These are phyloP conservation scores for Ameiurus melas DNA, from an alignment of 2,113 vertebrate genomes.

Conservation along the genomic window DNA sequence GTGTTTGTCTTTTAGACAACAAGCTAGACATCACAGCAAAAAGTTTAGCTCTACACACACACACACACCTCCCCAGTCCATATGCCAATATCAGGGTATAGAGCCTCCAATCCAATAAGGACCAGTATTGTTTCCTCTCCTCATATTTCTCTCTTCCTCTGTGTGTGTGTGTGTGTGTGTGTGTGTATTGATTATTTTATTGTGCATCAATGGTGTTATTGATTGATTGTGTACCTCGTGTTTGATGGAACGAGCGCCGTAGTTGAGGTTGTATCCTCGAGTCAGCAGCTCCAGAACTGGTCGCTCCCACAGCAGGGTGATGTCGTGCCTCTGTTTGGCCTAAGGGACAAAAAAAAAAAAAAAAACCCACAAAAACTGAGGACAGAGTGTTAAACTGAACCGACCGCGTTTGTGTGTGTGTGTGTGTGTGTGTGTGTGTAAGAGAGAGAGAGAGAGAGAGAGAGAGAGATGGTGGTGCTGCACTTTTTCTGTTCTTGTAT, in stretches of 20 bases:
- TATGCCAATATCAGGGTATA: not conserved
- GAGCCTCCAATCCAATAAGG: slow-evolving; percentile 1
- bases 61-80: not conserved
- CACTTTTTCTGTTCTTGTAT: too few relatives aligned
- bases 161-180: slow-evolving; percentile 8
- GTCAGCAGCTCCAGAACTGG: slow-evolving; percentile 88
- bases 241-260: slow-evolving; percentile 94
- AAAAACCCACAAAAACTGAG: not conserved
- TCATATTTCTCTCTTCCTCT: slow-evolving; percentile 22
- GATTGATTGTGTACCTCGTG: slow-evolving; percentile 81
- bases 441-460: too few relatives aligned
- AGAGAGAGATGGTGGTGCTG: too few relatives aligned
- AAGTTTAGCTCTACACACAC: too few relatives aligned
- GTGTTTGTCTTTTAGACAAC: too few relatives aligned
- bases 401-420: too few relatives aligned
- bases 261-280: slow-evolving; percentile 91
- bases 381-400: not conserved
- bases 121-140: not conserved
- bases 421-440: too few relatives aligned
- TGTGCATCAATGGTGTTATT: slow-evolving; percentile 31
- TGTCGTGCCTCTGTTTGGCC: slow-evolving; percentile 93
- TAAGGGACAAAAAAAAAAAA: slow-evolving; percentile 55
- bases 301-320: slow-evolving; percentile 89
- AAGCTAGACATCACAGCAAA: too few relatives aligned
- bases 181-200: slow-evolving; percentile 24